These are phyloP conservation scores for Agonopterix subpropinquella DNA, from an alignment of 2,888 invertebrate species.

Conservation along the genomic window DNA sequence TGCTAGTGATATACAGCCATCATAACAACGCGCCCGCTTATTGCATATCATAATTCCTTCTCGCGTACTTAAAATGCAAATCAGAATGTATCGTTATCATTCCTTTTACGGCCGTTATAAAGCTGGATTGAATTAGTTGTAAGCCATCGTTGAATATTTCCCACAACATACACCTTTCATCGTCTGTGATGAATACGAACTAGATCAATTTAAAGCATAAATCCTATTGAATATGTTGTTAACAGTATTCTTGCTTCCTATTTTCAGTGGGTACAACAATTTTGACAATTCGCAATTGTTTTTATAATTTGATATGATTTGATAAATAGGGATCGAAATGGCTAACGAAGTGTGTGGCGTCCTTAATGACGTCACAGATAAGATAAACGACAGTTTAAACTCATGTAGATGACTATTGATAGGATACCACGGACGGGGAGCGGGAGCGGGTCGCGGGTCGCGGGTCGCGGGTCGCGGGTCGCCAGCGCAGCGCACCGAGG, in stretches of 20 bases:
- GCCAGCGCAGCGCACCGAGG: slow-evolving; percentile 8
- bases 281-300: neutral
- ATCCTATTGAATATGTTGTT: neutral
- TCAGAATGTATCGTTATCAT: slow-evolving; percentile 38
- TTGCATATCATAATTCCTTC: slow-evolving; percentile 30
- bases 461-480: slow-evolving; percentile 6
- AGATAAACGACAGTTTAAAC: slow-evolving; percentile 58
- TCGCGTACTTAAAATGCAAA: slow-evolving; percentile 35
- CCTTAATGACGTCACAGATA: slow-evolving; percentile 54
- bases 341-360: slow-evolving; percentile 15
- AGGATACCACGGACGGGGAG: slow-evolving; percentile 11
- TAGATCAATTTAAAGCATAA: neutral
- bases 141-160: slow-evolving; percentile 22
- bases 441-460: no score
- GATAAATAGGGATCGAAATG: neutral
- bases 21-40: slow-evolving; percentile 23
- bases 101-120: slow-evolving; percentile 39
- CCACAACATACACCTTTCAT: slow-evolving; percentile 15
- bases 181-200: neutral
- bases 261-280: no score
- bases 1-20: slow-evolving; percentile 26
- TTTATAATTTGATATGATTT: neutral
- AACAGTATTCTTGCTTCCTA: neutral
- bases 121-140: slow-evolving; percentile 33
- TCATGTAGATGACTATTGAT: slow-evolving; percentile 49